Base-by-base conservation (phyloP, 2,113 vertebrate genomes). In the Acrocephalus arundinaceus region DNA sequence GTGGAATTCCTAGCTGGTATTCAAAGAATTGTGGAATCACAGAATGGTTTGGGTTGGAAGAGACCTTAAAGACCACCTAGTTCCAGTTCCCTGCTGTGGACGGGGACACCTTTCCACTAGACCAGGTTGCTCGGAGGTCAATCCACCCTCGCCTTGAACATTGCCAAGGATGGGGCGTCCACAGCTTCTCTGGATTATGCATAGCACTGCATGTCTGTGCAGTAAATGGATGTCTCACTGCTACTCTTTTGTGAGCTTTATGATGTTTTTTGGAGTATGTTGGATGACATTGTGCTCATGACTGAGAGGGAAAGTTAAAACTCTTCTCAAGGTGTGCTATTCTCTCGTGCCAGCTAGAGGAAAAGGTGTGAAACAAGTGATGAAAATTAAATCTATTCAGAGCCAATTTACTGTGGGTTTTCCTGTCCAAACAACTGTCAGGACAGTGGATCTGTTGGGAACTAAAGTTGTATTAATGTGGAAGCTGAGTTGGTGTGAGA, bases 401-500 rank as follows among this genome's bases (percentile, higher is more conserved):
- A 85, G 59, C 39, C 46, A 33, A 77, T 72, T 94, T 68, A 16
- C 66, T 85, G 28, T 75, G 41, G 14, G 5, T 33, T 70, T 95
- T 72, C 24, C 67, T 86, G 43, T 70, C 58, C 77, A 87, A 92
- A 87, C 66, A 79, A 18, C 72, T 87, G 57, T 90, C 73, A 54
- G 71, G 71, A 83, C 71, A 55, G 78, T 46, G 68, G 39, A 55
- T 91, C 48, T 87, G 43, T 31, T 83, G 4, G 49, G 59, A 91
- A 48, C 7, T 52, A 61, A 83, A 67, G 37, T 41, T 85, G 70
- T 93, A 35, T 37, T 89, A 78, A 79, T 39, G 77, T 89, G 78
- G 81, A 91, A 73, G 48, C 58, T 70, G 43, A 91, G 46, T 30
- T 85, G 55, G 15, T 89, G 23, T 58, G 71, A 91, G 45, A 54